Evolutionary conservation across 2,797 vertebrate genomes (phyloP).

Genomic region (Acrossocheilus wenchowensis): DNA sequence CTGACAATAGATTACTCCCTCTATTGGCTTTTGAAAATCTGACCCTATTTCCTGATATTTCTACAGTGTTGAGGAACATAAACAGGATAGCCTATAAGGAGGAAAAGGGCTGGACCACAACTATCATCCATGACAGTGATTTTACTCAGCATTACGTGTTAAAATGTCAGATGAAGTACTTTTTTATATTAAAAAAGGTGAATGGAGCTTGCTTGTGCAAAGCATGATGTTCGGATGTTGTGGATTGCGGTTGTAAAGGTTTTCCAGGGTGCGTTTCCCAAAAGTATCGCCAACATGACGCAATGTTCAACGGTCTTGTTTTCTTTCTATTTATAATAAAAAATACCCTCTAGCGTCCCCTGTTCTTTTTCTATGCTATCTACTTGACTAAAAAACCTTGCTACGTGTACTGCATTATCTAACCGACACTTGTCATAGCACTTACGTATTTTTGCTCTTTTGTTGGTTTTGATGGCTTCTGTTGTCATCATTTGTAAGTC

Average conservation of each 20-base stretch:
- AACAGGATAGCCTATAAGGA: slow-evolving; percentile 78
- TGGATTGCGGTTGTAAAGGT: neutral
- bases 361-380: too few relatives aligned
- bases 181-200: neutral
- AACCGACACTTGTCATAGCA: too few relatives aligned
- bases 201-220: neutral
- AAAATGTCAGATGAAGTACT: neutral
- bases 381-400: neutral
- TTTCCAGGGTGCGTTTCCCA: neutral
- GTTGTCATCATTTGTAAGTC: too few relatives aligned
- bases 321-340: too few relatives aligned
- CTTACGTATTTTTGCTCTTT: neutral
- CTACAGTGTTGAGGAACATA: slow-evolving; percentile 65
- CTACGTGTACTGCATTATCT: too few relatives aligned
- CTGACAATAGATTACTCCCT: slow-evolving; percentile 21
- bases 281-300: too few relatives aligned
- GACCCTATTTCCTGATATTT: slow-evolving; percentile 70
- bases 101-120: slow-evolving; percentile 69
- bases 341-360: too few relatives aligned
- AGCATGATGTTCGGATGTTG: neutral
- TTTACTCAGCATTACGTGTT: slow-evolving; percentile 16
- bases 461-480: neutral
- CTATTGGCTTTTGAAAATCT: slow-evolving; percentile 53
- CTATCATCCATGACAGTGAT: slow-evolving; percentile 57
- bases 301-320: too few relatives aligned